Conservation (phyloP, 2,888 invertebrate genomes). For the Poecilus cupreus region DNA sequence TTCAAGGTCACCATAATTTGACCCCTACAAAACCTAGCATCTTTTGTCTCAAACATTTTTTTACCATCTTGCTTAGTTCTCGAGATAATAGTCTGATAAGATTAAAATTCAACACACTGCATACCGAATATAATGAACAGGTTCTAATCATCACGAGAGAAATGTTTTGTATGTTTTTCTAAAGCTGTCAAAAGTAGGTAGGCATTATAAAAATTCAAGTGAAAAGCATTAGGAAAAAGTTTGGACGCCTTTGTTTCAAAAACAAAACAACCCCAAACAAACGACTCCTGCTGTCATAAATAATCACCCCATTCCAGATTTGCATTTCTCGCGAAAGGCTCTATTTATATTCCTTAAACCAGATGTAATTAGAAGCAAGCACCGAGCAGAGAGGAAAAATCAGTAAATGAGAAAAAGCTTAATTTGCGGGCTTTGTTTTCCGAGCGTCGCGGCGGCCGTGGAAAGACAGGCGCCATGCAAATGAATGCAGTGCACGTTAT, state of each 20-base stretch:
- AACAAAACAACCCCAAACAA: conserved; percentile 2
- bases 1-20: no score
- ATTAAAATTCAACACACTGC: no score
- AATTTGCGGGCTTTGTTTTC: conserved; percentile 10
- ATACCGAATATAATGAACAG: no score
- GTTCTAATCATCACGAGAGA: no score
- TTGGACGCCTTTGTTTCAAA: not conserved
- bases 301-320: conserved; percentile 19
- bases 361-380: conserved; percentile 27
- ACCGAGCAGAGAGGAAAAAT: not conserved
- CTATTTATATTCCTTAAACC: conserved; percentile 38
- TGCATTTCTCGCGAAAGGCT: not conserved
- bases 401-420: conserved; percentile 1
- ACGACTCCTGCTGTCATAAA: conserved; percentile 5
- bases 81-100: no score
- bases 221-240: not conserved
- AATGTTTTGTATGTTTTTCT: no score
- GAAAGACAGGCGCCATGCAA: conserved; percentile 5
- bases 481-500: conserved; percentile 47
- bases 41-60: no score
- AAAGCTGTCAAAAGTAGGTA: no score
- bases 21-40: no score
- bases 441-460: not conserved
- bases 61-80: no score
- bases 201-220: no score